Percentiles rank a stretch among this genome's conserved stretches.
Evolutionary conservation across 23 tunicate genomes (phyloP).

Genomic region (Trididemnum clinides): DNA sequence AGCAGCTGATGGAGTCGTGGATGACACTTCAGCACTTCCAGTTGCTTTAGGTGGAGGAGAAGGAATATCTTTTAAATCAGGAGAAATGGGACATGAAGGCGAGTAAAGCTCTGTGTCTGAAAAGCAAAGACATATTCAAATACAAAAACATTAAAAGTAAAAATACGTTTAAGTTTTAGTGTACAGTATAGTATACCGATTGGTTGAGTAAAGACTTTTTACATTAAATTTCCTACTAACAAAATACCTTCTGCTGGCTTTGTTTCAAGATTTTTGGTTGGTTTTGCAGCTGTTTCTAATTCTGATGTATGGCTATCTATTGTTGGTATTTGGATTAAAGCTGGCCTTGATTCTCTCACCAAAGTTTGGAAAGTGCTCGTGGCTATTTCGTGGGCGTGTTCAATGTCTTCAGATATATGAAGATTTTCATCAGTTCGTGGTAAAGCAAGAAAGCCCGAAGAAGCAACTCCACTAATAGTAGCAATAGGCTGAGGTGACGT

Average conservation of each 20-base stretch:
- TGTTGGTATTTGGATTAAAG: constrained; percentile 60
- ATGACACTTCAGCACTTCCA: constrained; percentile 21
- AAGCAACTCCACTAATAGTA: constrained; percentile 54
- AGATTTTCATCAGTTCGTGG: constrained; percentile 15
- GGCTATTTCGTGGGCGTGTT: background rate
- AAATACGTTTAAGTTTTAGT: too few species aligned
- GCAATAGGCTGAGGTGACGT: constrained; percentile 75
- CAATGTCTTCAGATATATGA: background rate
- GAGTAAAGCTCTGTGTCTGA: constrained; percentile 36
- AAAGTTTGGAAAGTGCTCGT: background rate
- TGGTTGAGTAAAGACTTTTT: too few species aligned
- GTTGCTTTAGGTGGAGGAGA: background rate
- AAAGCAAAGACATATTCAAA: background rate
- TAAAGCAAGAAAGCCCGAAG: background rate
- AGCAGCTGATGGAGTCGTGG: constrained; percentile 5
- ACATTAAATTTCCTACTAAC: too few species aligned
- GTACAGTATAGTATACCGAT: too few species aligned
- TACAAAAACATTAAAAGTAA: background rate
- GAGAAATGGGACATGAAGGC: constrained; percentile 61
- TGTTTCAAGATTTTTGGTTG: background rate
- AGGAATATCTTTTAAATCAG: background rate
- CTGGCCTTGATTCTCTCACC: constrained; percentile 1
- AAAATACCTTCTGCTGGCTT: background rate
- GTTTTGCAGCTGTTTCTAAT: background rate
- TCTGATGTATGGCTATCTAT: constrained; percentile 25